Conservation (phyloP, 1,140 invertebrate species). For the Zaprionus ghesquierei region DNA sequence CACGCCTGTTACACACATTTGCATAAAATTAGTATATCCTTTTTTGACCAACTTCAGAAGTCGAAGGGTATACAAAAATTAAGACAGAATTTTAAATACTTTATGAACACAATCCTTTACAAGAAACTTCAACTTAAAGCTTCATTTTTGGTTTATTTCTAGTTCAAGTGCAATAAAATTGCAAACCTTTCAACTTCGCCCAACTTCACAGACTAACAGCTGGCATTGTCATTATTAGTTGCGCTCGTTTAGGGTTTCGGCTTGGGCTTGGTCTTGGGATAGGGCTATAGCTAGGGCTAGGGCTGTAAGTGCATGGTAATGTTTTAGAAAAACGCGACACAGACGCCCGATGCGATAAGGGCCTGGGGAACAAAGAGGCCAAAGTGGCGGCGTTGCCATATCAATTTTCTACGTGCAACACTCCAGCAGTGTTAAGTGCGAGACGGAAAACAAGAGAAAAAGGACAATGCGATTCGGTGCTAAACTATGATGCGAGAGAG, state of each 20-base stretch:
- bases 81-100: no score
- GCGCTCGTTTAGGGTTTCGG: conserved; percentile 63
- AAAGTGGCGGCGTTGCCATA: conserved; percentile 50
- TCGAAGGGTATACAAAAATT: no score
- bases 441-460: not conserved
- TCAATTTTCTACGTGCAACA: conserved; percentile 70
- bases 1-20: no score
- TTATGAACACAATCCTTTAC: no score
- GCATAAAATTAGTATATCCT: no score
- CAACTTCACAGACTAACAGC: conserved; percentile 25
- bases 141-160: no score
- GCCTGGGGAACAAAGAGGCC: conserved; percentile 5
- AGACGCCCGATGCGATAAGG: conserved; percentile 16
- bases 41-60: no score
- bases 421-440: conserved; percentile 47
- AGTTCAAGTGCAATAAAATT: no score
- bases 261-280: not conserved
- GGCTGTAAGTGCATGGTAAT: conserved; percentile 70
- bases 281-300: conserved; percentile 29
- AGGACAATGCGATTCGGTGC: no score
- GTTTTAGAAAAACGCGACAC: conserved; percentile 63
- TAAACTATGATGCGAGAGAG: not conserved
- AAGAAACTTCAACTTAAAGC: no score
- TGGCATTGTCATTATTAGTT: conserved; percentile 74
- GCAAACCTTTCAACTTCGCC: no score